Percentiles rank a stretch among this genome's conserved stretches.
Evolutionary conservation across 2,888 invertebrate genomes (phyloP).

Genomic region (Hyposoter didymator): DNA sequence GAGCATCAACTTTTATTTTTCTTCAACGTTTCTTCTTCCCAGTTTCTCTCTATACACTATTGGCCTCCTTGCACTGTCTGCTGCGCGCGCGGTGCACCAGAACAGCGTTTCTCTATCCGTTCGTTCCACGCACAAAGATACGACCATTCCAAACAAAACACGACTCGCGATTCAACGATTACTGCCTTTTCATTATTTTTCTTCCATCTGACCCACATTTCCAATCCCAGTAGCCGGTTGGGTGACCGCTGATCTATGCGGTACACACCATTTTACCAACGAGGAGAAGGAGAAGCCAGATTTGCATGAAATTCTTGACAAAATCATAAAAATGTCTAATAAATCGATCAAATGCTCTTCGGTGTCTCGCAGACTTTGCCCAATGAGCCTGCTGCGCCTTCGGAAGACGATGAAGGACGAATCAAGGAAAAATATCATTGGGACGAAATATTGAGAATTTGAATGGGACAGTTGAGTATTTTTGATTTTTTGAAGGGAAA

Average conservation of each 20-base stretch:
- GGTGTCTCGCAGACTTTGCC: not conserved
- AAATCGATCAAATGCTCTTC: not conserved
- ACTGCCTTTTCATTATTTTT: not conserved
- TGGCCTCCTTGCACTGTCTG: constrained; percentile 67
- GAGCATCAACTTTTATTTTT: constrained; percentile 47
- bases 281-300: not conserved
- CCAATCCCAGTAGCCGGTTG: not conserved
- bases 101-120: constrained; percentile 78
- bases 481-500: too few relatives aligned
- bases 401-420: too few relatives aligned
- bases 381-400: not conserved
- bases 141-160: not conserved
- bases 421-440: too few relatives aligned
- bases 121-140: constrained; percentile 73
- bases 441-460: too few relatives aligned
- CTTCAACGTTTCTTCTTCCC: constrained; percentile 49
- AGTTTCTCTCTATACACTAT: constrained; percentile 56
- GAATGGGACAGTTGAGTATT: too few relatives aligned
- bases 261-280: not conserved
- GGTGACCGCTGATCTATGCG: not conserved
- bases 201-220: not conserved
- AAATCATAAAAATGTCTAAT: not conserved
- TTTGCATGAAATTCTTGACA: not conserved
- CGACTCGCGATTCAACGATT: not conserved
- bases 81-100: constrained; percentile 61